These are phyloP conservation scores for Sciurus niger DNA, from an alignment of 2,113 vertebrate species.

Conservation along the genomic window DNA sequence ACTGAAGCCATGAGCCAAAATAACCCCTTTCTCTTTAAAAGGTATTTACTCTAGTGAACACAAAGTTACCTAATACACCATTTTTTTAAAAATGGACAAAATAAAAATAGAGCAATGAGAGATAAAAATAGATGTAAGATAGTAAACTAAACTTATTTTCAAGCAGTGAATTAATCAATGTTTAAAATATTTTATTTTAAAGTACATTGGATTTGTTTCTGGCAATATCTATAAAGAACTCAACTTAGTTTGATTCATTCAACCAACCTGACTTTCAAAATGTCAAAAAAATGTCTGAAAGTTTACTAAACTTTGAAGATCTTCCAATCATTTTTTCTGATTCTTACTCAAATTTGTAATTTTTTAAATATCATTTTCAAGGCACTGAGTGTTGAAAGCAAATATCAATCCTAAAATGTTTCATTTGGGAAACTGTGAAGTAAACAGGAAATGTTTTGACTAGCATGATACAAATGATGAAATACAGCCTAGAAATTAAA, in stretches of 20 bases:
- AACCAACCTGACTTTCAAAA: background rate
- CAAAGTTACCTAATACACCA: background rate
- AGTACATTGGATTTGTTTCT: constrained; percentile 37
- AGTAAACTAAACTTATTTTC: background rate
- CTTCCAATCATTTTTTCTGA: background rate
- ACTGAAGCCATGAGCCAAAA: background rate
- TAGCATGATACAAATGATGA: constrained; percentile 21
- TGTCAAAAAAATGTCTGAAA: background rate
- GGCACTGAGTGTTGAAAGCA: constrained; percentile 10
- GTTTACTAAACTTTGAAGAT: background rate
- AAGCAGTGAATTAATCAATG: background rate
- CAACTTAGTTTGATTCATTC: constrained; percentile 9
- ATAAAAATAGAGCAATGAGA: background rate
- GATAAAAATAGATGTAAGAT: background rate
- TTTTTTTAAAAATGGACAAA: background rate
- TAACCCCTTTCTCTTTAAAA: background rate
- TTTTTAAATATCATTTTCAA: constrained; percentile 42
- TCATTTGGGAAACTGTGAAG: constrained; percentile 45
- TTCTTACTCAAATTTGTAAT: background rate
- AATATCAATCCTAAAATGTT: constrained; percentile 54
- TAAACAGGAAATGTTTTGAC: constrained; percentile 60
- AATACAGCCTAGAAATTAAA: constrained; percentile 36
- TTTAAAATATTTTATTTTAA: background rate
- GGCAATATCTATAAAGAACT: background rate
- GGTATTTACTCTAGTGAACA: background rate